Evolutionary conservation across 2,888 invertebrate genomes (phyloP).

Genomic region (Nephrotoma appendiculata): DNA sequence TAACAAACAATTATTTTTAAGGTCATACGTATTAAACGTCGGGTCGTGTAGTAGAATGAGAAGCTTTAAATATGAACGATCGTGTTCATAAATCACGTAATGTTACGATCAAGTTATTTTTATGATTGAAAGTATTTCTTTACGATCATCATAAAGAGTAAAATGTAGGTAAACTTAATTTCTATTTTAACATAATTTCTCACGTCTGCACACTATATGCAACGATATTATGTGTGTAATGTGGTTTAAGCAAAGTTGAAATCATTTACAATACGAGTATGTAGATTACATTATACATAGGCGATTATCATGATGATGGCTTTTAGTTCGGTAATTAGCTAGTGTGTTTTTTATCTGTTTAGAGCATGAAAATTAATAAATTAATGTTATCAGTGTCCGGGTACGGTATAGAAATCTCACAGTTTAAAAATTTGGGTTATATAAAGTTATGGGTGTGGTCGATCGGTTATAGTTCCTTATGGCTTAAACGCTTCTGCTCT

Average conservation of each 20-base stretch:
- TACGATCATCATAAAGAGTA: neutral
- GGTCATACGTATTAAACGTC: neutral
- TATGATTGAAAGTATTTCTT: neutral
- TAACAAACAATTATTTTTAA: neutral
- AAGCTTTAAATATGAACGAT: neutral
- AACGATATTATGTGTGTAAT: neutral
- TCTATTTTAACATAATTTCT: neutral
- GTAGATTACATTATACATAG: neutral
- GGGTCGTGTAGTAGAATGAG: neutral
- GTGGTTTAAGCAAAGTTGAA: neutral
- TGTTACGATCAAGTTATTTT: neutral
- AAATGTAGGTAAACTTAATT: neutral
- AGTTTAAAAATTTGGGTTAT: no score
- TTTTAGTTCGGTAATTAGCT: neutral
- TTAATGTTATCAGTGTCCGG: no score
- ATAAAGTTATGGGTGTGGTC: no score
- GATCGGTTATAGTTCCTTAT: no score
- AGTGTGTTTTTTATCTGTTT: neutral
- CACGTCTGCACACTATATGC: neutral
- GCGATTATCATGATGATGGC: neutral
- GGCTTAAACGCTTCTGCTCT: no score
- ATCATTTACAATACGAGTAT: neutral
- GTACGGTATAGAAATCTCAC: no score
- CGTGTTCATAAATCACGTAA: neutral
- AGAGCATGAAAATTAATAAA: no score